Evolutionary conservation across 2,888 invertebrate genomes (phyloP).

Genomic region (Campoletis raptor): DNA sequence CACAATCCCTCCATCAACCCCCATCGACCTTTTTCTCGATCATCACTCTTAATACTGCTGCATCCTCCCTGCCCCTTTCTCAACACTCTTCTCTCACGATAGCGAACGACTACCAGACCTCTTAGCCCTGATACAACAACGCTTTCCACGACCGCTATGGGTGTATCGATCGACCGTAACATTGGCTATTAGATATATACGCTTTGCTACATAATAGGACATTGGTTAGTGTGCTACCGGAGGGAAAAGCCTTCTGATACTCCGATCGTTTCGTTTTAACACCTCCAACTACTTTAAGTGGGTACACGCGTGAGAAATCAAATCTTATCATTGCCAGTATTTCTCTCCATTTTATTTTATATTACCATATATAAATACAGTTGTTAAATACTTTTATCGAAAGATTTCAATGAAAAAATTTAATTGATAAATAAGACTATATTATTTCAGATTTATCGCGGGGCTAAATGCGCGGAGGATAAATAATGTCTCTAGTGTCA

Average conservation of each 20-base stretch:
- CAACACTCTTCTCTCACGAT: slow-evolving; percentile 37
- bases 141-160: slow-evolving; percentile 54
- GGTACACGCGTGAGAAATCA: slow-evolving; percentile 17
- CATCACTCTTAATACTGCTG: slow-evolving; percentile 68
- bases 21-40: slow-evolving; percentile 58
- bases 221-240: slow-evolving; percentile 30
- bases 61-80: slow-evolving; percentile 8
- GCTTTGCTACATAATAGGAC: slow-evolving; percentile 49
- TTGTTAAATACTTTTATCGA: too few species aligned
- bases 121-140: slow-evolving; percentile 61
- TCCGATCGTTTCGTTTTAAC: slow-evolving; percentile 38
- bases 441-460: neutral
- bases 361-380: neutral
- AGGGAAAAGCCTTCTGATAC: slow-evolving; percentile 24
- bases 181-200: slow-evolving; percentile 60
- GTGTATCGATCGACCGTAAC: slow-evolving; percentile 68
- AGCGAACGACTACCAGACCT: slow-evolving; percentile 35
- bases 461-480: neutral
- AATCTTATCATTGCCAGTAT: neutral
- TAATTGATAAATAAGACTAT: neutral
- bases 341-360: neutral
- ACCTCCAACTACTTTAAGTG: slow-evolving; percentile 9
- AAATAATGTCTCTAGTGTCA: neutral
- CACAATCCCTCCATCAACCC: slow-evolving; percentile 46
- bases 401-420: too few species aligned